These are phyloP conservation scores for Typhlichthys subterraneus DNA, from an alignment of 2,797 vertebrate species.

Conservation along the genomic window DNA sequence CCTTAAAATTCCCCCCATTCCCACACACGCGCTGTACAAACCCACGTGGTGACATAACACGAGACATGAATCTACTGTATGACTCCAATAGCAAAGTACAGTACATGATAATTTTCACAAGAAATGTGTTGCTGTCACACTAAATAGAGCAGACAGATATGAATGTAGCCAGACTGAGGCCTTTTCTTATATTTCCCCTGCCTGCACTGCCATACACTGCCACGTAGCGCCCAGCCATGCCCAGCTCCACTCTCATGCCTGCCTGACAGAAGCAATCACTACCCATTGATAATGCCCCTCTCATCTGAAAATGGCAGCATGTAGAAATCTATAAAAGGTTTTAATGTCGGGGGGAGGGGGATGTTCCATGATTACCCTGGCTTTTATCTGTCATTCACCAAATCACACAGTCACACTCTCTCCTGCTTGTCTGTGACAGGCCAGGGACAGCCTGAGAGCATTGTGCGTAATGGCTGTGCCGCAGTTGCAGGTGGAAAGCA, in stretches of 20 bases:
- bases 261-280: conserved; percentile 70
- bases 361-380: conserved; percentile 64
- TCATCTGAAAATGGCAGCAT: conserved; percentile 66
- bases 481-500: conserved; percentile 58
- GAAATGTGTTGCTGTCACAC: background rate
- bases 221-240: background rate
- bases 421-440: conserved; percentile 49
- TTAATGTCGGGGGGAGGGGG: conserved; percentile 65
- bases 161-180: conserved; percentile 34
- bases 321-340: conserved; percentile 75
- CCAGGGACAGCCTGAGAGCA: conserved; percentile 47
- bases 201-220: conserved; percentile 24
- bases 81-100: background rate
- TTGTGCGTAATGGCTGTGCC: conserved; percentile 48
- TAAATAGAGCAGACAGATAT: conserved; percentile 32
- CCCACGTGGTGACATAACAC: conserved; percentile 3
- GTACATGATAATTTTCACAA: background rate
- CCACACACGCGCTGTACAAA: background rate
- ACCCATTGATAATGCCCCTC: conserved; percentile 67
- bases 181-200: conserved; percentile 18
- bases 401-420: conserved; percentile 55
- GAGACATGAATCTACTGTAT: background rate
- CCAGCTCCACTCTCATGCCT: conserved; percentile 31
- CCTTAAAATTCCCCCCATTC: background rate
- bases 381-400: conserved; percentile 75